Base-by-base conservation (phyloP, 2,888 invertebrate genomes). In the Eupsilia transversa region DNA sequence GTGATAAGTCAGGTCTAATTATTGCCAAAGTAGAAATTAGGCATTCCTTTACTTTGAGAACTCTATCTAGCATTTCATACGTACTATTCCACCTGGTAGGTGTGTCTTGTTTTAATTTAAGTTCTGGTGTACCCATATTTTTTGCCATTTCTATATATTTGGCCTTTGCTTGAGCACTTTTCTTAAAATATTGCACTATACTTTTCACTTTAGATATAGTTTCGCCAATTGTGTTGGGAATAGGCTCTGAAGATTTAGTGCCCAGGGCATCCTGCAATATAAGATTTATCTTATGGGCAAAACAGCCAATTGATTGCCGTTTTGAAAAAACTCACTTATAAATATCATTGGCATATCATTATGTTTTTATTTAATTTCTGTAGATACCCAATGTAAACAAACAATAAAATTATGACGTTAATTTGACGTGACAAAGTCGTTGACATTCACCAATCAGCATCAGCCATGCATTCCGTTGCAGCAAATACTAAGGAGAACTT, bases 281-380 rank as follows among this genome's bases (percentile, higher is more conserved):
- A 43, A 61, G 41, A 43, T 61, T 72, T 66, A 67, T 71, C 76
- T 76, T n/a, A n/a, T 52, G 52, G 52, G 52, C 52, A 52, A 52
- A 52, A 52, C n/a, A 52, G 52, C 52, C 52, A 52, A 52, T n/a
- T 52, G 52, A 52, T 52, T 52, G 52, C 52, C 52, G n/a, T n/a
- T n/a, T n/a, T n/a, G n/a, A n/a, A n/a, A n/a, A n/a, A n/a, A n/a
- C n/a, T n/a, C n/a, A n/a, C n/a, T n/a, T n/a, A n/a, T n/a, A n/a
- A n/a, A n/a, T n/a, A n/a, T n/a, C n/a, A n/a, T n/a, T n/a, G n/a
- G n/a, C n/a, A n/a, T n/a, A n/a, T n/a, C n/a, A n/a, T n/a, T n/a
- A n/a, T n/a, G n/a, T n/a, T n/a, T n/a, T n/a, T n/a, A n/a, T n/a
- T n/a, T n/a, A n/a, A n/a, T n/a, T n/a, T n/a, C n/a, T n/a, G n/a